Base-by-base conservation (phyloP, 2,888 invertebrate species). In the Litoditis marina region DNA sequence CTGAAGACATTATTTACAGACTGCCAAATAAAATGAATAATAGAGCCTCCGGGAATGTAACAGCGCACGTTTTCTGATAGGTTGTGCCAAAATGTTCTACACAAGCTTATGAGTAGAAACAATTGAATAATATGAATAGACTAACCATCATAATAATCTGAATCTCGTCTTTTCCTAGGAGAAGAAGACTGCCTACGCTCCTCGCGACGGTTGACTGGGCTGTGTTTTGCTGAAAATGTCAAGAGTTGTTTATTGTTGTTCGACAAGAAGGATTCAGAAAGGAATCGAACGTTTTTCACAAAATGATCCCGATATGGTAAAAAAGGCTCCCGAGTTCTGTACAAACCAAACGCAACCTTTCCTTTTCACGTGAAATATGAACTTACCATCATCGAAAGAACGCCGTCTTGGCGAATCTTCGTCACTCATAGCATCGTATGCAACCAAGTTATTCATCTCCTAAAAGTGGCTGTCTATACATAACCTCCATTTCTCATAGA, bases 371-470 rank as follows among this genome's bases (percentile, higher is more conserved):
- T 31, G 19, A 52, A 54, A 53, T 44, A 34, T 32, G n/a, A 19
- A 56, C 46, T 22, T 28, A 64, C 69, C 66, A 47, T 69, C 61
- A n/a, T 13, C 63, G 22, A 34, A 52, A 4, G 63, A 61, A 11
- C 58, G 52, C 32, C 66, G 51, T 54, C 63, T 31, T 7, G 71
- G 69, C 11, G 71, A 71, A 7, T 71, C 71, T 1, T 71, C 71
- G 51, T 71, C 71, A 56, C 71, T 71, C 19, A 69, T 69, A 2
- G 60, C 65, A 39, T 63, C 69, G 25, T 71, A 71, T 7, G 59
- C 69, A 8, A 69, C 71, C 25, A 71, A 49, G 52, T 67, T 71
- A 52, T 67, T 67, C 71, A 71, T 71, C n/a, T n/a, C n/a, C n/a
- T n/a, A n/a, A n/a, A n/a, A n/a, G n/a, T n/a, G n/a, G n/a, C n/a